Base-by-base conservation (phyloP, 1,140 invertebrate genomes). In the Aplysia californica region DNA sequence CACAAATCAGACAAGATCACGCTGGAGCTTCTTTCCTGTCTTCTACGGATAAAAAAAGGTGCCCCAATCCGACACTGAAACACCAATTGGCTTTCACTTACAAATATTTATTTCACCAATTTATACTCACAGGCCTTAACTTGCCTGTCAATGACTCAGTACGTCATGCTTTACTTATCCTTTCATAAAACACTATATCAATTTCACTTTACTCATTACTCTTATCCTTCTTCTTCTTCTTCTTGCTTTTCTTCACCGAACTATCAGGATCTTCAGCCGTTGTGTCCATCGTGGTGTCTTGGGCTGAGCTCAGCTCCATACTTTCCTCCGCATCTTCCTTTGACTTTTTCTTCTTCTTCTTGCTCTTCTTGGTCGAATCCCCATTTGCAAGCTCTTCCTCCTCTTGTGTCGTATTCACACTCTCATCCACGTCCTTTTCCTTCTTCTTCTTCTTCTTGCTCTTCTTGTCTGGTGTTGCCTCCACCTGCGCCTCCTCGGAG, bases 271-370 rank as follows among this genome's bases (percentile, higher is more conserved):
- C 59, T 44, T 44, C 29, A 4, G n/a, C 72, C 44, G 31, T 66
- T 65, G 20, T 36, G 23, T 35, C 23, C 23, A 79, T 76, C 44
- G 78, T 85, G 44, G 80, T 84, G 66, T 88, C 84, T 75, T 83
- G 81, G 61, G 79, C 78, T 36, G 76, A 58, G 71, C 73, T 80
- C 20, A 70, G 79, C 26, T 70, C 73, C 78, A 64, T 73, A 15
- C n/a, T 26, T 29, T 75, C 59, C 3, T 65, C 61, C 1, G 64
- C 74, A 56, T 68, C 65, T 35, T 69, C 39, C 29, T 79, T 38
- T 20, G 67, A 56, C 29, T 68, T 72, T 67, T 77, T 80, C 71
- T 86, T 81, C 75, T 83, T 86, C 79, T 88, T 87, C 81, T 87
- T 87, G 73, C 86, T 86, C 59, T 85, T 82, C 41, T 80, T 76